Percentiles rank a stretch among this genome's conserved stretches.
Conservation (phyloP, 2,113 vertebrate species). For the Sterna hirundo region DNA sequence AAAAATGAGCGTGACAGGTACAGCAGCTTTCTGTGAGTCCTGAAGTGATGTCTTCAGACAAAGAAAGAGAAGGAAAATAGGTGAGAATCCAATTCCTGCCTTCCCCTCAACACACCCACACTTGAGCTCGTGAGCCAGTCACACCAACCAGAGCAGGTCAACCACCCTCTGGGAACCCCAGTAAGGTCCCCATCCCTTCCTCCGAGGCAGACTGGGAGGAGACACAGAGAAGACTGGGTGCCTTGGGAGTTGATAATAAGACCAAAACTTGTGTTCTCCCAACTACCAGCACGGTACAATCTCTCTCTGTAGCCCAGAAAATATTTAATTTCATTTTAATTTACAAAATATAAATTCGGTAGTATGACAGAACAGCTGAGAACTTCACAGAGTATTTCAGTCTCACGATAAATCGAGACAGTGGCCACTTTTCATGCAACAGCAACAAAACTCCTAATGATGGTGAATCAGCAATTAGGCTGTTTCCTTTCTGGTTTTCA, state of each 20-base stretch:
- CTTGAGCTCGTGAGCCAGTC: neutral
- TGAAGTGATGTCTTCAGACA: neutral
- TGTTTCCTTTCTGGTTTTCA: neutral
- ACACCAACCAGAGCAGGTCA: neutral
- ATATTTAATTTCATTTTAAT: neutral
- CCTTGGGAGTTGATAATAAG: neutral
- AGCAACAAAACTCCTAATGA: neutral
- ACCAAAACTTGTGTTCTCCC: neutral
- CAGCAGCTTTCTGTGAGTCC: neutral
- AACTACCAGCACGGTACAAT: accelerated
- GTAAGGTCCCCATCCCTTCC: neutral
- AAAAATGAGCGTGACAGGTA: neutral
- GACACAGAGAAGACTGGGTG: neutral
- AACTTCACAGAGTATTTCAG: neutral
- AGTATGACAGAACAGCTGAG: neutral
- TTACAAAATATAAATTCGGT: neutral
- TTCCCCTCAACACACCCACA: neutral
- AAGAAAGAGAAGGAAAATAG: neutral
- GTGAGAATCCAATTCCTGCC: neutral
- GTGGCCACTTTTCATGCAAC: neutral
- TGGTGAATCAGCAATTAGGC: accelerated
- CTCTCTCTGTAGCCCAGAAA: neutral
- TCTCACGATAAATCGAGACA: neutral
- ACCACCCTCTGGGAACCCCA: neutral
- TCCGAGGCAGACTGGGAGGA: neutral